phyloP scores from a whole-genome alignment of 2,797 vertebrate species.

The Apodemus agrarius region DNA sequence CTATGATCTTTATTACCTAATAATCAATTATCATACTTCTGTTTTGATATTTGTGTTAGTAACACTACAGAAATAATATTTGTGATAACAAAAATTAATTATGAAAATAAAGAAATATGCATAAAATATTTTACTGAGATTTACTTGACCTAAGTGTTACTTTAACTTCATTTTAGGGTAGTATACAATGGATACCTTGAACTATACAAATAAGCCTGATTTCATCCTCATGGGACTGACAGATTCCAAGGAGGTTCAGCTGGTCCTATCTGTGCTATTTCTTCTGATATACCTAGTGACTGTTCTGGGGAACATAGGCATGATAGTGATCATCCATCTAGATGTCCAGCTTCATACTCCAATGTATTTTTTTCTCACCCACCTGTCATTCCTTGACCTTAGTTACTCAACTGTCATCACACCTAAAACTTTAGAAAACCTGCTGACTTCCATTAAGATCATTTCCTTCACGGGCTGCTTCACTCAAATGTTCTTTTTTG shows the following conservation, averaged over 20 bases:
- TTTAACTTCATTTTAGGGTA: background rate
- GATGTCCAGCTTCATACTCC: background rate
- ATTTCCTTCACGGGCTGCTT: constrained; percentile 68
- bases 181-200: background rate
- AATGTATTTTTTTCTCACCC: constrained; percentile 45
- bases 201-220: background rate
- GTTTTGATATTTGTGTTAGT: background rate
- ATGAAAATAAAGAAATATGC: background rate
- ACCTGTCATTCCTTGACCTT: constrained; percentile 58
- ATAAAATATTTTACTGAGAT: background rate
- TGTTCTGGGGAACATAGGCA: constrained; percentile 26
- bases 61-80: background rate
- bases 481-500: constrained; percentile 73
- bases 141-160: background rate
- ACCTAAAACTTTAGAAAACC: constrained; percentile 71
- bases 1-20: background rate
- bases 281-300: constrained; percentile 58
- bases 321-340: background rate
- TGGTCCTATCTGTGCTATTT: background rate
- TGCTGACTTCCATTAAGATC: constrained; percentile 17
- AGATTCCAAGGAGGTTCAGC: background rate
- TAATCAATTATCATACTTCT: background rate
- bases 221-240: constrained; percentile 54
- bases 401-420: constrained; percentile 68
- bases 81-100: background rate